phyloP scores from a whole-genome alignment of 2,797 vertebrate species.

The Sebastes taczanowskii region DNA sequence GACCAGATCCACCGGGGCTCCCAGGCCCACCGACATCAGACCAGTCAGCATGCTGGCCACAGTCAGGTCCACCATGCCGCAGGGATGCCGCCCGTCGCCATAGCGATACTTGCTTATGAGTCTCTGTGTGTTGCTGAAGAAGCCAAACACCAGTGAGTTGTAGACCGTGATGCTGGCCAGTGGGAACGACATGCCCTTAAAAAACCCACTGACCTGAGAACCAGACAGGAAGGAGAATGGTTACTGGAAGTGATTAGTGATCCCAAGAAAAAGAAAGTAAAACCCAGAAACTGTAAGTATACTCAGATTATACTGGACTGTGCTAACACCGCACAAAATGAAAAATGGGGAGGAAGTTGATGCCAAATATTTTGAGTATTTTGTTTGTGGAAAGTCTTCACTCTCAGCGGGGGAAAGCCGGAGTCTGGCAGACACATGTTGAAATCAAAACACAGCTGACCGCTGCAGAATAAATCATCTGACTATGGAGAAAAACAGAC shows the following conservation, averaged over 20 bases:
- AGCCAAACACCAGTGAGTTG: constrained; percentile 93
- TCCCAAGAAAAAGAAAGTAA: background rate
- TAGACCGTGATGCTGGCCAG: constrained; percentile 91
- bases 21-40: constrained; percentile 87
- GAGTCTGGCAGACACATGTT: background rate
- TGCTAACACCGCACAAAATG: background rate
- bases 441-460: constrained; percentile 28
- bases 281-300: background rate
- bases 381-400: background rate
- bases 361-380: constrained; percentile 9
- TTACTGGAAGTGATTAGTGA: background rate
- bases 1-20: constrained; percentile 92
- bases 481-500: background rate
- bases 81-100: constrained; percentile 64
- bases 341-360: background rate
- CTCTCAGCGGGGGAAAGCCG: accelerated
- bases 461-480: background rate
- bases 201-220: constrained; percentile 89
- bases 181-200: constrained; percentile 97
- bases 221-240: background rate
- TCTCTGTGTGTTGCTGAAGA: constrained; percentile 90
- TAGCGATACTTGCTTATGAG: constrained; percentile 85
- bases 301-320: accelerated
- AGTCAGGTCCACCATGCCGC: constrained; percentile 81
- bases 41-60: constrained; percentile 89